Evolutionary conservation across 2,113 vertebrate genomes (phyloP), one percentile per base, ranked within the genome.

Genomic region (Garra rufa): DNA sequence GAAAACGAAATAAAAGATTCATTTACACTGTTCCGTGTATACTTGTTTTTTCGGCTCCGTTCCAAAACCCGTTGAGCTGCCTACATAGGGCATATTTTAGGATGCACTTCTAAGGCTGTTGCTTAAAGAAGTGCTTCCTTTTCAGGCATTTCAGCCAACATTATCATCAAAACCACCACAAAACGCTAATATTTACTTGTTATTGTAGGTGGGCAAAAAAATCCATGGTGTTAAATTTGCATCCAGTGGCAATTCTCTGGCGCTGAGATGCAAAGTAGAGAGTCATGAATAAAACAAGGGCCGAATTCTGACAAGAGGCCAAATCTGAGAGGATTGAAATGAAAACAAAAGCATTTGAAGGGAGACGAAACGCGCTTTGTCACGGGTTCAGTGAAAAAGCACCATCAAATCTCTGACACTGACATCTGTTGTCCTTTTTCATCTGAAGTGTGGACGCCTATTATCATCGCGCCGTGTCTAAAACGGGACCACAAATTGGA

Each of bases 1-100:
- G 87, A 90, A 90, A 88, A 88, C 85, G 24, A 83, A 93, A 94
- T 93, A 92, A 93, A 89, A 80, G 83, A 87, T 61, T 46, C 17
- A 80, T 78, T 83, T 69, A 80, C 84, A 70, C 55, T 59, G 43
- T 77, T 71, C 43, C 34, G 57, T 44, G 26, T 81, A 59, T n/a
- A n/a, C 11, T 57, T 48, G 2, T 24, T 74, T 85, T 30, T 82
- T 82, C 41, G 26, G 17, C 50, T 78, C 24, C 34, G 26, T 30
- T 77, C 9, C 9, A 17, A 28, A 46, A 63, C 24, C 4, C n/a
- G n/a, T n/a, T n/a, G 34, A 77, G 30, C 76, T 78, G 19, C 52
- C 34, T 19, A 28, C 44, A 50, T 28, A 17, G 44, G 44, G 8
- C 9, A 8, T 75, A 75, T 75, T 75, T 75, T 75, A 48, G 30